A percentile compares a stretch with the other conserved stretches of the same genome.
These are phyloP conservation scores for Tetramorium simillimum DNA, from an alignment of 1,140 invertebrate genomes.

Conservation along the genomic window DNA sequence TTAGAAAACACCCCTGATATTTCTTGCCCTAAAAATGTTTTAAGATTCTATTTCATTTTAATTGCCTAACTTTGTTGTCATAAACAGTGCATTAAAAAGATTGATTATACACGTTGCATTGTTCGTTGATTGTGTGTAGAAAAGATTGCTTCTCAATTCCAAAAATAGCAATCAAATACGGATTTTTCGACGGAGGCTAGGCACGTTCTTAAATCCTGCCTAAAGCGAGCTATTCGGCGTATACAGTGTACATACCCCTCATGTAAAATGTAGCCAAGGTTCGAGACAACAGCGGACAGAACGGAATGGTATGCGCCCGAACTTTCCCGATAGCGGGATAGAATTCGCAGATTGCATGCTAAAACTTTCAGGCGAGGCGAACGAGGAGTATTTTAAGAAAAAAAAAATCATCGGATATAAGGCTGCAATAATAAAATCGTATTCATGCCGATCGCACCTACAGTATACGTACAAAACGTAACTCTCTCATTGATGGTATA, in stretches of 20 bases:
- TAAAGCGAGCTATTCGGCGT: slow-evolving; percentile 20
- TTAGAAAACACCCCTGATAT: background rate
- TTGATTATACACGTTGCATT: background rate
- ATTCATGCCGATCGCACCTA: slow-evolving; percentile 6
- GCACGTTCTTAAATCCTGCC: slow-evolving; percentile 23
- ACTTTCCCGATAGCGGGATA: slow-evolving; percentile 56
- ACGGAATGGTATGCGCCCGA: slow-evolving; percentile 8
- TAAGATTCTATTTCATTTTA: background rate
- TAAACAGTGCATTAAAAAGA: background rate
- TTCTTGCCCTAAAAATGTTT: background rate
- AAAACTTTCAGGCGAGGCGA: slow-evolving; percentile 67
- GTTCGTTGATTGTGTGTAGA: background rate
- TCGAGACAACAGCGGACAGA: slow-evolving; percentile 58
- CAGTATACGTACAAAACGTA: background rate
- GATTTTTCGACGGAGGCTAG: background rate
- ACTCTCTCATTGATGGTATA: background rate
- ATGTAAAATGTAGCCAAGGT: slow-evolving; percentile 64
- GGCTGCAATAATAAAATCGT: slow-evolving; percentile 59
- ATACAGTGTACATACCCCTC: background rate
- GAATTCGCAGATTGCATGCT: slow-evolving; percentile 70
- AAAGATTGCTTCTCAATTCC: slow-evolving; percentile 6
- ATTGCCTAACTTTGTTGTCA: background rate
- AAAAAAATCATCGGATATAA: slow-evolving; percentile 50
- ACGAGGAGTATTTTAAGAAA: slow-evolving; percentile 20
- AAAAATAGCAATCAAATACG: background rate